These are phyloP conservation scores for Ambastaia sidthimunki DNA, from an alignment of 2,797 vertebrate genomes.

Conservation along the genomic window DNA sequence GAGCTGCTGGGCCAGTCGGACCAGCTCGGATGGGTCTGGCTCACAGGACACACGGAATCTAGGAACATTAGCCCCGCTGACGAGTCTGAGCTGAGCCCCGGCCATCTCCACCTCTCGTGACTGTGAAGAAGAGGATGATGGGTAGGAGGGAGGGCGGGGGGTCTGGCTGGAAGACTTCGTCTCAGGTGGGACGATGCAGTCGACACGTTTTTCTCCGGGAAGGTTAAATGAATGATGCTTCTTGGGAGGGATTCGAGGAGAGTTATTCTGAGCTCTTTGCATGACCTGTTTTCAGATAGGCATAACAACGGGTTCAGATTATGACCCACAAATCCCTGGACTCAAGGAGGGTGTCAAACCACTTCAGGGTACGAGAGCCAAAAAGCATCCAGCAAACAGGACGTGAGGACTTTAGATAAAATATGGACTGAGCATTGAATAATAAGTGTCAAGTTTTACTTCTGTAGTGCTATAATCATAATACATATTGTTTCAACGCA, in stretches of 20 bases:
- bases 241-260: conserved; percentile 77
- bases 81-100: conserved; percentile 48
- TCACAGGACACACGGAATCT: conserved; percentile 72
- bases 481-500: no score
- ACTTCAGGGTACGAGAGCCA: neutral
- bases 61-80: conserved; percentile 63
- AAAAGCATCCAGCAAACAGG: conserved; percentile 8
- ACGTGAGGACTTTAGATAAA: neutral
- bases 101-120: conserved; percentile 53
- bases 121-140: conserved; percentile 70
- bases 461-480: no score
- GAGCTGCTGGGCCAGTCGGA: conserved; percentile 24
- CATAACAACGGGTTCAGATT: conserved; percentile 37
- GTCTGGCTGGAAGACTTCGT: conserved; percentile 66
- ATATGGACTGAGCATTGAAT: neutral
- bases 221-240: conserved; percentile 73
- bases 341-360: neutral
- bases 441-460: neutral
- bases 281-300: conserved; percentile 73
- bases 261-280: conserved; percentile 82
- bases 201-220: conserved; percentile 66
- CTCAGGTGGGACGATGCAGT: conserved; percentile 65
- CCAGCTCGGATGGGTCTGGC: conserved; percentile 49
- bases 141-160: conserved; percentile 72
- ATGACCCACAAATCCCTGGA: neutral